Evolutionary conservation across 2,888 invertebrate genomes (phyloP).

Genomic region (Phaedon cochleariae): DNA sequence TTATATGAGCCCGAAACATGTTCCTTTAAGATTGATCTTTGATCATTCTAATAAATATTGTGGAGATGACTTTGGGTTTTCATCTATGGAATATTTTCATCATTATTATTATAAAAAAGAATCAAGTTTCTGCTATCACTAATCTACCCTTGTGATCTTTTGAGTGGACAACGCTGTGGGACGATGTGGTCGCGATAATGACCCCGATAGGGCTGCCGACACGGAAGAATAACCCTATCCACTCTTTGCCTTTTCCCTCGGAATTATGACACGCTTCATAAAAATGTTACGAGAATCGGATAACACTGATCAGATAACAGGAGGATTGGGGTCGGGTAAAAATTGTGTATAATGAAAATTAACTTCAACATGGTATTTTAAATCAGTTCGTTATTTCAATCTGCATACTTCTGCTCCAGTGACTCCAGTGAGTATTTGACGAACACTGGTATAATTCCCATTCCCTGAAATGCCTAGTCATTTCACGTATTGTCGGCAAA

Average conservation of each 20-base stretch:
- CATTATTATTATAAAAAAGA: neutral
- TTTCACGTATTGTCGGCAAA: too few species aligned
- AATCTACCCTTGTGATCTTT: constrained; percentile 43
- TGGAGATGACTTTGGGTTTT: too few species aligned
- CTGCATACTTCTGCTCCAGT: too few species aligned
- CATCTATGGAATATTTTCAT: too few species aligned
- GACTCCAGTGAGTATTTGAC: too few species aligned
- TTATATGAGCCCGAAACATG: too few species aligned
- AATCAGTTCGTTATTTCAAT: neutral
- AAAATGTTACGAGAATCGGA: neutral
- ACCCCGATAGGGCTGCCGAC: constrained; percentile 39
- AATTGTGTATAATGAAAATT: neutral
- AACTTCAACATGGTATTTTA: neutral
- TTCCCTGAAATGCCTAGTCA: too few species aligned
- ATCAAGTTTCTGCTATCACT: constrained; percentile 28
- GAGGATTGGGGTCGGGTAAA: neutral
- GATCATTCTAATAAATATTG: too few species aligned
- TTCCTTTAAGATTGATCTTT: too few species aligned
- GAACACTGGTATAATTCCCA: too few species aligned
- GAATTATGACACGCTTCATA: constrained; percentile 43
- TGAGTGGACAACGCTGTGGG: constrained; percentile 39
- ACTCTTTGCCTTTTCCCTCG: constrained; percentile 33
- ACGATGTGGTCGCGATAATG: constrained; percentile 43
- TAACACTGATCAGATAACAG: neutral
- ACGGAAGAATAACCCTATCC: constrained; percentile 45